Evolutionary conservation across 2,113 vertebrate species (phyloP).

Genomic region (Microcebus ravelobensis): DNA sequence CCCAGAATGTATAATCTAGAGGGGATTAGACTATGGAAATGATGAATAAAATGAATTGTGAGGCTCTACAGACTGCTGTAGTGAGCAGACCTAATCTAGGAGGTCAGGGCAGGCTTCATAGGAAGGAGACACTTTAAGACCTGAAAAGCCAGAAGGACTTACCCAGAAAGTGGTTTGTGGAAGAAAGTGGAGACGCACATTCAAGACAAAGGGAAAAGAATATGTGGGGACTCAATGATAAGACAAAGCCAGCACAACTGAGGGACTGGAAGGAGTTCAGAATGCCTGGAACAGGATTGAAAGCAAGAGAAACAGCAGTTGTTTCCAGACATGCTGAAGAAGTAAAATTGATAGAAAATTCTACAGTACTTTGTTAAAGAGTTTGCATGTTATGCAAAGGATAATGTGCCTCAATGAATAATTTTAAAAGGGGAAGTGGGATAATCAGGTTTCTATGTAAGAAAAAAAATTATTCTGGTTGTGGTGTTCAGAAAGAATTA

Average conservation of each 20-base stretch:
- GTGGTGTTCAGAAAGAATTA: not conserved
- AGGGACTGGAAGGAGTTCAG: not conserved
- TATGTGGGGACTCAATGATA: not conserved
- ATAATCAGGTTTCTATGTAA: not conserved
- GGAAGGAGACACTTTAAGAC: not conserved
- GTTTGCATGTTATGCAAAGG: not conserved
- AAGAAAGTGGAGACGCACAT: not conserved
- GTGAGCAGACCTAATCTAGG: not conserved
- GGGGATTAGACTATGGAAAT: not conserved
- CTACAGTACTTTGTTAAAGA: not conserved
- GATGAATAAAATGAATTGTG: not conserved
- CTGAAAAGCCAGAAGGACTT: not conserved
- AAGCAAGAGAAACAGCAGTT: not conserved
- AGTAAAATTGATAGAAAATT: not conserved
- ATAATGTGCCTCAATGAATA: not conserved
- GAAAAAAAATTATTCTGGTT: not conserved
- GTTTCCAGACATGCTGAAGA: not conserved
- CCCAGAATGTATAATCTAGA: not conserved
- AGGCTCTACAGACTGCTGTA: rapidly evolving
- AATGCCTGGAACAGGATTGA: not conserved
- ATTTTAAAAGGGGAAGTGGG: not conserved
- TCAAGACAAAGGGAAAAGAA: not conserved
- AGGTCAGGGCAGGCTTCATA: not conserved
- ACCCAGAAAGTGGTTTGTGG: not conserved
- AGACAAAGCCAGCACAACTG: not conserved